A percentile compares a stretch with the other conserved stretches of the same genome.
phyloP scores from a whole-genome alignment of 2,888 invertebrate species.

The Idaea aversata region DNA sequence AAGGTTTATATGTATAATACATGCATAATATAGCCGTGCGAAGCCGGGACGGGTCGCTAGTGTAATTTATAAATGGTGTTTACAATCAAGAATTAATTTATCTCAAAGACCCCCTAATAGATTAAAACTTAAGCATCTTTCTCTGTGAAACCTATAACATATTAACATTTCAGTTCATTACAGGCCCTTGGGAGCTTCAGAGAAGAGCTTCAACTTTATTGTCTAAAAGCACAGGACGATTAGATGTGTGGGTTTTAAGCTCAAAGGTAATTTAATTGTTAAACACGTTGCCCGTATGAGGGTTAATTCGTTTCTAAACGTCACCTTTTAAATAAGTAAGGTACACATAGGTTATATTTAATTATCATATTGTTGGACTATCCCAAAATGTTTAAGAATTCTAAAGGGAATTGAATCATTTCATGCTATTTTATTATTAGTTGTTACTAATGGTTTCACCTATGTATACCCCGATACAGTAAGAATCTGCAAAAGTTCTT shows the following conservation, averaged over 20 bases:
- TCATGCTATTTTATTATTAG: no score
- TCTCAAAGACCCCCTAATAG: neutral
- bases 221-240: neutral
- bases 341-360: neutral
- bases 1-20: no score
- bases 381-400: constrained; percentile 9
- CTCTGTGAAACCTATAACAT: neutral
- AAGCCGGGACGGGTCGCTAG: no score
- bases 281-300: constrained; percentile 12
- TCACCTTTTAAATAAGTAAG: neutral
- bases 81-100: no score
- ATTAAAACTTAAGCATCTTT: neutral
- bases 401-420: neutral
- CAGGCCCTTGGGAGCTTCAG: neutral
- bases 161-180: neutral
- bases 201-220: neutral
- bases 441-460: no score
- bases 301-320: constrained; percentile 9
- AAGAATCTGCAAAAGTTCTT: no score
- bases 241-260: neutral
- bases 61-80: no score
- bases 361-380: neutral
- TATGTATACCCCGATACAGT: no score
- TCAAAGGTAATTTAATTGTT: neutral
- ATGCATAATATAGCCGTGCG: no score